Conservation (phyloP, 2,113 vertebrate species). For the Nannobrachium achirus region DNA sequence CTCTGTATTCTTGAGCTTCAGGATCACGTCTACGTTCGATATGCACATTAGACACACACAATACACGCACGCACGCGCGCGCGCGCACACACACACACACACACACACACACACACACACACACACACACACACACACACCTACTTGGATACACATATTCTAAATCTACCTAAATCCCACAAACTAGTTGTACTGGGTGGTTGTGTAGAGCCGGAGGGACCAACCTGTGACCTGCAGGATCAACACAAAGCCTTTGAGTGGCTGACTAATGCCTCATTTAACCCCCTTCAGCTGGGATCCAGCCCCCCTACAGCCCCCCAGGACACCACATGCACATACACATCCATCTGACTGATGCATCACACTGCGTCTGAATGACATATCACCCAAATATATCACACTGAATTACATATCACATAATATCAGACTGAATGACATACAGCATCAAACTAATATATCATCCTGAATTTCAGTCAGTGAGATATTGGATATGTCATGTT, state of each 20-base stretch:
- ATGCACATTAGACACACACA: slow-evolving; percentile 50
- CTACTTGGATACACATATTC: slow-evolving; percentile 50
- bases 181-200: slow-evolving; percentile 68
- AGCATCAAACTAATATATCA: too few relatives aligned
- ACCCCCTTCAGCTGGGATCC: slow-evolving; percentile 74
- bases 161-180: slow-evolving; percentile 69
- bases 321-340: too few relatives aligned
- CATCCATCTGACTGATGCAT: slow-evolving; percentile 63
- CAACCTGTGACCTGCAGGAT: slow-evolving; percentile 76
- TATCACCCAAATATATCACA: too few relatives aligned
- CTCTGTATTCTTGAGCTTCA: slow-evolving; percentile 16
- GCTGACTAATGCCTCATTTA: slow-evolving; percentile 80
- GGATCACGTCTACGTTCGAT: slow-evolving; percentile 53
- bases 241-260: slow-evolving; percentile 81
- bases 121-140: slow-evolving; percentile 43
- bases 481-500: too few relatives aligned
- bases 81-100: background rate
- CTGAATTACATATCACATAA: too few relatives aligned
- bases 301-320: slow-evolving; percentile 41
- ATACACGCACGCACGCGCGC: too few relatives aligned
- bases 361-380: too few relatives aligned
- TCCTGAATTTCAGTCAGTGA: too few relatives aligned
- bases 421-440: too few relatives aligned
- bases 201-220: slow-evolving; percentile 70
- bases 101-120: background rate